Conservation (phyloP, 2,888 invertebrate species). For the Cephalotes varians region DNA sequence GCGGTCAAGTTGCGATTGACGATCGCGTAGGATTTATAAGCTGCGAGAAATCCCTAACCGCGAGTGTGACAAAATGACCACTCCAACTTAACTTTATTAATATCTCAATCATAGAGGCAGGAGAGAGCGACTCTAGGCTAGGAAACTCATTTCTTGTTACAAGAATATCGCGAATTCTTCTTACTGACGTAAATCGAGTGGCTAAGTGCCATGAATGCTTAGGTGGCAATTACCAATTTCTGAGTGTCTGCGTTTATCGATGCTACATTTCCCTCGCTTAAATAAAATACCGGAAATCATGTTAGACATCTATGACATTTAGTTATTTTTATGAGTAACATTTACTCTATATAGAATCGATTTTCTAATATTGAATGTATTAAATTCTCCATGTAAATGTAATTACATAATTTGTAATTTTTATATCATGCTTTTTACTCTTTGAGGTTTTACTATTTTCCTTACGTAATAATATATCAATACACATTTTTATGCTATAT, state of each 20-base stretch:
- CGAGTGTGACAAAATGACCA: background rate
- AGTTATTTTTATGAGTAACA: background rate
- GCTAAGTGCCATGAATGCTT: slow-evolving; percentile 17
- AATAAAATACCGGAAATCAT: slow-evolving; percentile 3
- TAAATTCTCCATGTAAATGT: background rate
- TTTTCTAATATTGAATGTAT: background rate
- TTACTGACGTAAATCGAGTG: background rate
- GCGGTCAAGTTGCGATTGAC: slow-evolving; percentile 27
- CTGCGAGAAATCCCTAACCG: background rate
- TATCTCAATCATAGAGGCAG: slow-evolving; percentile 46
- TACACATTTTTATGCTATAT: background rate
- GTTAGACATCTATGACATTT: background rate
- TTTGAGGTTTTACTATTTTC: no score
- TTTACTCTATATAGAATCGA: background rate
- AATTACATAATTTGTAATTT: background rate
- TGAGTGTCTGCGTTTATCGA: background rate
- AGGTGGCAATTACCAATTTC: slow-evolving; percentile 18
- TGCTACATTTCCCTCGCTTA: background rate
- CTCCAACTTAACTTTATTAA: slow-evolving; percentile 50
- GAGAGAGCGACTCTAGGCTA: slow-evolving; percentile 2
- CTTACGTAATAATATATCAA: background rate
- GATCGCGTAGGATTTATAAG: slow-evolving; percentile 23
- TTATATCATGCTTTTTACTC: background rate
- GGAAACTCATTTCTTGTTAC: slow-evolving; percentile 19
- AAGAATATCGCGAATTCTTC: slow-evolving; percentile 28